Evolutionary conservation across 2,797 vertebrate species (phyloP).

Genomic region (Cossypha niveicapilla): DNA sequence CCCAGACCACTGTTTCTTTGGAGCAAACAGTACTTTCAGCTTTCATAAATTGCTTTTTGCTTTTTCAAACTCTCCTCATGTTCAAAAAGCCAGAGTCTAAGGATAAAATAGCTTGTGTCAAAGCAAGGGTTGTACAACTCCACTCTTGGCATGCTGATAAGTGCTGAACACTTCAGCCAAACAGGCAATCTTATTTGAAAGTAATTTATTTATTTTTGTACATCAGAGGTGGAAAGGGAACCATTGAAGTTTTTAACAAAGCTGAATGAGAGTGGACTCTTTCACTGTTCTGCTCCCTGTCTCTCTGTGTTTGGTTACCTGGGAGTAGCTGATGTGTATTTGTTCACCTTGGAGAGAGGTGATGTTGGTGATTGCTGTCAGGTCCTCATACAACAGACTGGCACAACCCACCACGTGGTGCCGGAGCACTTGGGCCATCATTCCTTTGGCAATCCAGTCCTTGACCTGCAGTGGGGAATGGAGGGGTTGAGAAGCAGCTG

Average conservation of each 20-base stretch:
- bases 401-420: constrained; percentile 88
- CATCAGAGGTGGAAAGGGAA: background rate
- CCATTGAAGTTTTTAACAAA: background rate
- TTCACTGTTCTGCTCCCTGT: background rate
- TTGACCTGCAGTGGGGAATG: constrained; percentile 59
- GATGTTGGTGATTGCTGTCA: constrained; percentile 74
- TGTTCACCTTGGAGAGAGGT: constrained; percentile 84
- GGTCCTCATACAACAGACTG: constrained; percentile 77
- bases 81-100: background rate
- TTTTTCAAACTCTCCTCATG: background rate
- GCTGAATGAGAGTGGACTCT: background rate
- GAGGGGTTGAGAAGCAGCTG: background rate
- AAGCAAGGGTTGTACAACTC: background rate
- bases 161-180: background rate
- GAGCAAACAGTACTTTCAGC: background rate
- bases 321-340: constrained; percentile 72
- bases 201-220: background rate
- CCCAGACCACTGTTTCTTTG: background rate
- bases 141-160: background rate
- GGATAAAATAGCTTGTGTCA: background rate
- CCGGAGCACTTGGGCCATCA: constrained; percentile 75
- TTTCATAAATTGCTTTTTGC: background rate
- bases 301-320: constrained; percentile 72
- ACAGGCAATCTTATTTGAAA: background rate
- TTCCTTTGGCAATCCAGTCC: constrained; percentile 68